Base-by-base conservation (phyloP, 2,797 vertebrate species). In the Gallinago solitaria region DNA sequence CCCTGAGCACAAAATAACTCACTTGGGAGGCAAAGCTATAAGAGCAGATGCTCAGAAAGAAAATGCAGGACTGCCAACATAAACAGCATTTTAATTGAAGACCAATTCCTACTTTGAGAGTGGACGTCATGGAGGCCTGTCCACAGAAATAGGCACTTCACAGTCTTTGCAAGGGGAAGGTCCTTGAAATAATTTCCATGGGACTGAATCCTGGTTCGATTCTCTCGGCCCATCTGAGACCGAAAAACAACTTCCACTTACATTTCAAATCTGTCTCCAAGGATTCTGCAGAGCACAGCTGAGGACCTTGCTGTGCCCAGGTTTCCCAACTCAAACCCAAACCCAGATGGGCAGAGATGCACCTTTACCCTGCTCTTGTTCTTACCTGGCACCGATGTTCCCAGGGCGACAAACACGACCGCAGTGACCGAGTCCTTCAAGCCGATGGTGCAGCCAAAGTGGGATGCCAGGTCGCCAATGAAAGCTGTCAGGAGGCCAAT, bases 371-470 rank as follows among this genome's bases (percentile, higher is more conserved):
- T 2, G 1, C 11, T 63, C 30, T 20, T 33, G 74, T 59, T 54
- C 97, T 75, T 93, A 99, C 99, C 99, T 98, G 99, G 99, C 73
- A 99, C 99, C 0, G 99, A 99, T 0, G 99, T 99, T 65, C 99
- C 99, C 73, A 99, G 96, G 1, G 99, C 99, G 0, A 99, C 99
- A 16, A 99, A 99, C 77, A 99, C 99, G 5, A 99, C 99, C 0
- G 99, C 99, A 0, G 99, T 99, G 89, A 99, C 99, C 0, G 99
- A 99, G 98, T 99, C 99, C 96, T 99, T 99, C 90, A 99, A 96
- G 77, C 99, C 99, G 2, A 99, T 98, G 54, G 99, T 99, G 98
- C 99, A 99, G 97, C 99, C 99, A 0, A 99, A 99, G 92, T 99
- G 99, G 7, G 99, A 99, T 1, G 99, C 99, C 96, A 99, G 98